Base-by-base conservation (phyloP, 2,797 vertebrate genomes). In the Cottoperca gobio region DNA sequence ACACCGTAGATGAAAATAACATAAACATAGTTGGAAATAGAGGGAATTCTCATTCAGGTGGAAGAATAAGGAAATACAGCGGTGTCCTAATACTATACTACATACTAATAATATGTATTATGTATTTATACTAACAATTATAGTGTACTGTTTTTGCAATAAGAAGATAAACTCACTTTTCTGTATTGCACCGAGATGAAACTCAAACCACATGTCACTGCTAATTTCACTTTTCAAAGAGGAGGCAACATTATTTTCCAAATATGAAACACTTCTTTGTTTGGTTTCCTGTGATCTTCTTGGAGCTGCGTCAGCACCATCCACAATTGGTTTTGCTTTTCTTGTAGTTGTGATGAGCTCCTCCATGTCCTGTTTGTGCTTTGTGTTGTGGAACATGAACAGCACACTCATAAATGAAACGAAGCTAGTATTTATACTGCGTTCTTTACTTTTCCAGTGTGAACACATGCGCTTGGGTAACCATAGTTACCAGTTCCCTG, bases 401-500 rank as follows among this genome's bases (percentile, higher is more conserved):
- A 37, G 49, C n/a, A 40, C 13, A 33, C 24, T 58, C 53, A 31
- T 10, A 28, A 40, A 46, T 54, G 13, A 28, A 45, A 11, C 12
- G 4, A 16, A 57, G 23, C 48, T 6, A 4, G 4, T 58, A 6
- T 35, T 48, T 39, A 62, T 23, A 58, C 26, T 23, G 33, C 42
- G 5, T 46, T 23, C 54, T 21, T 52, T 39, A 35, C 45, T 60
- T 17, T 45, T 24, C 19, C 23, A 37, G 21, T 13, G 12, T 33
- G 39, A 57, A 45, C 37, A 23, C 60, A 28, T 46, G 33, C 16
- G 16, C 40, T 14, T 45, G 35, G 28, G 76, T 82, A 58, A 45
- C 67, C 76, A 79, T 72, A 24, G 71, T 69, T 49, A 6, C 23
- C 50, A 37, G 17, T 50, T 60, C 59, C 43, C 61, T 23, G 13